phyloP scores from a whole-genome alignment of 2,797 vertebrate genomes.

The Pygocentrus nattereri region DNA sequence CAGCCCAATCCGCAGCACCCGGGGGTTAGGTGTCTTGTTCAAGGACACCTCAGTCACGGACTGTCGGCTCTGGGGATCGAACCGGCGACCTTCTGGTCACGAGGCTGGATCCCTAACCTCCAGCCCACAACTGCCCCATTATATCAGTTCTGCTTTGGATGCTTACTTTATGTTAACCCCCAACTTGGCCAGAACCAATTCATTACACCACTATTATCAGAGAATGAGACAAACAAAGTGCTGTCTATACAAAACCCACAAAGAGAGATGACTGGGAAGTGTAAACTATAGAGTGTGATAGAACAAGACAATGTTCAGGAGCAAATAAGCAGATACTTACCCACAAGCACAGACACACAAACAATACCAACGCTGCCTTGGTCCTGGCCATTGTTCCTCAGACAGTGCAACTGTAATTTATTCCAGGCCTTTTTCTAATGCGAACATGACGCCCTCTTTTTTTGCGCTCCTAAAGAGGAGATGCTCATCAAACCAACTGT shows the following conservation, averaged over 20 bases:
- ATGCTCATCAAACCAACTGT: slow-evolving; percentile 65
- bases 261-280: background rate
- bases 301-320: background rate
- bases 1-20: too few species aligned
- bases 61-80: too few species aligned
- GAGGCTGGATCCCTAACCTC: too few species aligned
- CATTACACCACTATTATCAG: background rate
- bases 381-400: background rate
- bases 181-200: background rate
- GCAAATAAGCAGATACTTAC: background rate
- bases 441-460: slow-evolving; percentile 53
- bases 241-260: background rate
- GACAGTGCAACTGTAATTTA: slow-evolving; percentile 41
- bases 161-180: too few species aligned
- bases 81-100: too few species aligned
- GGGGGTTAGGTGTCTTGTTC: too few species aligned
- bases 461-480: slow-evolving; percentile 43
- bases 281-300: background rate
- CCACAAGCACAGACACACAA: slow-evolving; percentile 17
- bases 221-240: background rate
- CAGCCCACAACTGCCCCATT: too few species aligned
- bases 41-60: too few species aligned
- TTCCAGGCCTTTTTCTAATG: slow-evolving; percentile 28
- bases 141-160: too few species aligned
- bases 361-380: slow-evolving; percentile 16